Percentiles rank a stretch among this genome's conserved stretches.
These are phyloP conservation scores for Aplysina aerophoba DNA, from an alignment of 37 sponge, comb jelly and placozoan genomes.

Conservation along the genomic window DNA sequence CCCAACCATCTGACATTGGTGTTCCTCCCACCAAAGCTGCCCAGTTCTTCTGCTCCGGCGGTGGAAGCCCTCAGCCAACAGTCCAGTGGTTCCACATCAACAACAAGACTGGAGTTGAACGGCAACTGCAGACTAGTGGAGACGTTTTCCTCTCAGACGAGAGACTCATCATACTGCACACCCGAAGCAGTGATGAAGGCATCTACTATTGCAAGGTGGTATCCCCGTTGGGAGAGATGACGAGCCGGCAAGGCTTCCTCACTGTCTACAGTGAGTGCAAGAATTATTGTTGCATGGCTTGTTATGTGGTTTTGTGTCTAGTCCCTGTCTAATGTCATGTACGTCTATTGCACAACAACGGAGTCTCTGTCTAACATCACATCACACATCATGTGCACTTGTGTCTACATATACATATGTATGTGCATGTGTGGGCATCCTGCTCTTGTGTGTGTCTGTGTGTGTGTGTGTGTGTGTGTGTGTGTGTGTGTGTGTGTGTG, in stretches of 20 bases:
- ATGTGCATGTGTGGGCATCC: no score
- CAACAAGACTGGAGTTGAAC: neutral
- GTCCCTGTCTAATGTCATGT: no score
- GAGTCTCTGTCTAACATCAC: no score
- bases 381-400: no score
- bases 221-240: conserved; percentile 18
- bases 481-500: no score
- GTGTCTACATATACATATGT: no score
- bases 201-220: conserved; percentile 47
- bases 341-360: no score
- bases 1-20: conserved; percentile 12
- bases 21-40: conserved; percentile 29
- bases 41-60: conserved; percentile 47
- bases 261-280: conserved; percentile 42
- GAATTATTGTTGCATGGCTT: no score
- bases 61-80: conserved; percentile 49
- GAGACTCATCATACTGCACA: conserved; percentile 13
- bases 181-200: conserved; percentile 34
- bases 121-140: neutral
- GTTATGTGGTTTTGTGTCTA: no score
- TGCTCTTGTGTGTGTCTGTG: no score
- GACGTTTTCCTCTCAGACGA: conserved; percentile 39
- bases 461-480: no score
- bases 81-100: conserved; percentile 44
- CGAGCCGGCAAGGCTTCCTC: conserved; percentile 7